Percentiles rank a stretch among this genome's conserved stretches.
phyloP scores from a whole-genome alignment of 2,113 vertebrate species.

The Atrichornis clamosus region DNA sequence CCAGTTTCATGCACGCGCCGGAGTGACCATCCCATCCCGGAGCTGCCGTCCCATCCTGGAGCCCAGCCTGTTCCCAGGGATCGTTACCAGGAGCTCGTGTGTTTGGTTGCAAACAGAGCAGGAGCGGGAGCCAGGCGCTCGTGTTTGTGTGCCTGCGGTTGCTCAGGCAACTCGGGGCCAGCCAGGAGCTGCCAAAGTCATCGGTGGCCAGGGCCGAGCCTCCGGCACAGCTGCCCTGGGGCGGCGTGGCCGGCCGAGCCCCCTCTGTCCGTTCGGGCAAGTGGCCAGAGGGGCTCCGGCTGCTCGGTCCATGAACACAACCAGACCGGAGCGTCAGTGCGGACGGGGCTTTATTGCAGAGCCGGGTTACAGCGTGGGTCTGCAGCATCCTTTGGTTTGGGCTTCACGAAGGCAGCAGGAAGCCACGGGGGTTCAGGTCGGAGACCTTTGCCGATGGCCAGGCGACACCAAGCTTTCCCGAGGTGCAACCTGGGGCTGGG shows the following conservation, averaged over 20 bases:
- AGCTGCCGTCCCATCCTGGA: not conserved
- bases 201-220: not conserved
- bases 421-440: not conserved
- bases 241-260: not conserved
- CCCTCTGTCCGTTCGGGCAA: not conserved
- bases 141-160: conserved; percentile 69
- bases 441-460: not conserved
- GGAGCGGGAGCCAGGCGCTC: conserved; percentile 53
- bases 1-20: accelerated
- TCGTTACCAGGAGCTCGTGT: conserved; percentile 75
- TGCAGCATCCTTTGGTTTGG: conserved; percentile 38
- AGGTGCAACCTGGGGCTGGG: not conserved
- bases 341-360: conserved; percentile 57
- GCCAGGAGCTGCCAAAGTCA: conserved; percentile 31
- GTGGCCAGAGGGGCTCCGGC: not conserved
- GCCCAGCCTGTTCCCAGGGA: conserved; percentile 66
- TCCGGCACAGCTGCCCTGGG: not conserved
- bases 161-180: conserved; percentile 66
- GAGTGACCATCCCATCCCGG: not conserved
- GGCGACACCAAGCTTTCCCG: not conserved
- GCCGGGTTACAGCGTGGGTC: conserved; percentile 19
- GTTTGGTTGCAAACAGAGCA: conserved; percentile 76
- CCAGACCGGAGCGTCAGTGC: not conserved
- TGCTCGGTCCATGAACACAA: not conserved
- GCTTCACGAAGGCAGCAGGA: not conserved